Evolutionary conservation across 2,888 invertebrate species (phyloP), one percentile per base, ranked within the genome.

Genomic region (Dione vanillae): DNA sequence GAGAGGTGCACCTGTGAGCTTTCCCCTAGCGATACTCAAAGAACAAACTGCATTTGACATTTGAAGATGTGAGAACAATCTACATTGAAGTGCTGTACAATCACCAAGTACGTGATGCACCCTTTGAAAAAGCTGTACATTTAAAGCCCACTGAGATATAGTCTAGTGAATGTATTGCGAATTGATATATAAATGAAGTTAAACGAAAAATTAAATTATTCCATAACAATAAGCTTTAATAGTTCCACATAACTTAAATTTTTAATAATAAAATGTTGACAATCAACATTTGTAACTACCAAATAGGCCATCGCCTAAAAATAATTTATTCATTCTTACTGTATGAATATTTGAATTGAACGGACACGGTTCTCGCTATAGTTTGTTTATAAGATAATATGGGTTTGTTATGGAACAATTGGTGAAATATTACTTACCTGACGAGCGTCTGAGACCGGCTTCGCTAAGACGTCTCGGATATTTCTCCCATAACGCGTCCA

Each of bases 401-500:
- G 16, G 1, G 37, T 40, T 56, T 56, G 67, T 51, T 70, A 52
- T 67, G 65, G 65, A 71, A 69, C 69, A 69, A 58, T 68, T 58
- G 27, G 54, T 70, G 66, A 61, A 61, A 16, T 27, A 7, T 43
- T n/a, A 83, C 88, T 92, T 95, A 96, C 96, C 96, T 95, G 96
- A 96, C 83, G 95, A 95, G 88, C 96, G 94, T 83, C 96, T 94
- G 78, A 96, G 94, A 84, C 96, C 96, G 80, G 96, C 96, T 92
- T 96, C 96, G 91, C 95, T 95, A 85, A 96, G 94, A 85, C 96
- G 95, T 81, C 96, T 95, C 79, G 95, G 95, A 82, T 96, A 95
- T 85, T 94, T 94, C 89, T 96, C 96, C 96, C 96, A 96, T 72
- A 96, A 94, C 80, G 95, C 94, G 88, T 96, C 96, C 95, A 96